These are phyloP conservation scores for Pteropus rufus DNA, from an alignment of 2,797 vertebrate species.

Conservation along the genomic window DNA sequence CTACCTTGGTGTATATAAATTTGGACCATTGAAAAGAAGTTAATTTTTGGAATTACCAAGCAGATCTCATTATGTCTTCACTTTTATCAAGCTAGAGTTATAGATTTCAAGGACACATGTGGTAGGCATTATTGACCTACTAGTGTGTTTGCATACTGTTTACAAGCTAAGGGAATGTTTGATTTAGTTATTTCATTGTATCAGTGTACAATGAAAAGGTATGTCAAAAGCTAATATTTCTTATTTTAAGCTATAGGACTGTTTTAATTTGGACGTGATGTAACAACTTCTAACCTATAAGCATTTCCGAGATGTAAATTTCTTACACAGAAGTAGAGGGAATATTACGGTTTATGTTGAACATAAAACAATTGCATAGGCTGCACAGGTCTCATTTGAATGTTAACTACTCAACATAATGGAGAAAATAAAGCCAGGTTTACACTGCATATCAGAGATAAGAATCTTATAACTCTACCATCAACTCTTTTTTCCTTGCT, in stretches of 20 bases:
- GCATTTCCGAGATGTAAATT: not conserved
- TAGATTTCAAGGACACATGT: not conserved
- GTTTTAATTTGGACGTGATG: not conserved
- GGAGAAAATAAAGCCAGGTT: constrained; percentile 17
- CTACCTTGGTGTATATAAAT: not conserved
- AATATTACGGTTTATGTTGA: not conserved
- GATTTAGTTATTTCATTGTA: not conserved
- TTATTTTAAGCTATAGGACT: not conserved
- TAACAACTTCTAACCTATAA: not conserved
- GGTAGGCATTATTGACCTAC: not conserved
- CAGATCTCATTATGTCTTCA: not conserved
- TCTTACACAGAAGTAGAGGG: not conserved
- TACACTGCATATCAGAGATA: not conserved
- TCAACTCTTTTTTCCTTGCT: not conserved
- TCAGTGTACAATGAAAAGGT: not conserved
- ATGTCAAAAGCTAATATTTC: not conserved
- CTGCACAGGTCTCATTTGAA: not conserved
- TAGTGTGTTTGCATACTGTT: not conserved
- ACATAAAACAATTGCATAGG: not conserved
- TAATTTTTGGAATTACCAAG: not conserved
- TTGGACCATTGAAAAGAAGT: not conserved
- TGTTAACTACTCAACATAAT: not conserved
- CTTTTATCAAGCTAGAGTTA: not conserved
- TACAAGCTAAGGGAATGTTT: not conserved
- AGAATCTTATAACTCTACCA: not conserved